phyloP scores from a whole-genome alignment of 2,888 invertebrate species.

The Vandiemenella viatica region DNA sequence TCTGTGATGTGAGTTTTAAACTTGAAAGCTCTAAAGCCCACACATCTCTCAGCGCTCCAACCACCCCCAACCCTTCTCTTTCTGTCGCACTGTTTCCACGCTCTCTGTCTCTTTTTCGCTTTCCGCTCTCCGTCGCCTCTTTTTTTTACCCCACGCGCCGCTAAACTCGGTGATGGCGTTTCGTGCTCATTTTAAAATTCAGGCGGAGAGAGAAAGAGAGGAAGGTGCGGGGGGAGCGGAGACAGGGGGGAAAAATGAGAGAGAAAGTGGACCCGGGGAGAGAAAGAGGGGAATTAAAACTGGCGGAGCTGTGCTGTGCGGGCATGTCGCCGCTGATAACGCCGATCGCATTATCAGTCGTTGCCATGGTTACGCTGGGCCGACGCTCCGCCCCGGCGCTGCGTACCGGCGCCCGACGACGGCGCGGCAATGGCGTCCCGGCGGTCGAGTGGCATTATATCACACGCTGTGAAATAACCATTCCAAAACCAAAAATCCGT shows the following conservation, averaged over 20 bases:
- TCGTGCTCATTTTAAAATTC: slow-evolving; percentile 35
- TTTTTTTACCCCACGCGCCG: neutral
- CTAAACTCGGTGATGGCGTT: slow-evolving; percentile 33
- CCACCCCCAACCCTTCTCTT: neutral
- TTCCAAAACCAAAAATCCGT: no score
- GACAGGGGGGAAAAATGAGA: no score
- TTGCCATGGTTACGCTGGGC: slow-evolving; percentile 9
- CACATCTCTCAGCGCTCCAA: slow-evolving; percentile 3
- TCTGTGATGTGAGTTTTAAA: slow-evolving; percentile 5
- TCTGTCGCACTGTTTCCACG: neutral
- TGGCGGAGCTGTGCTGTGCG: neutral
- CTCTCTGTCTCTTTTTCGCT: neutral
- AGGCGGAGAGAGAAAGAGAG: slow-evolving; percentile 18
- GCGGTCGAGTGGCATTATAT: slow-evolving; percentile 16
- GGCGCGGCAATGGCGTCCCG: slow-evolving; percentile 22
- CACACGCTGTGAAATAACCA: no score
- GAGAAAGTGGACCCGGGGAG: no score
- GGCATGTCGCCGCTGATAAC: neutral
- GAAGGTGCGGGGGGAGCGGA: no score
- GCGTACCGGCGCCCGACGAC: slow-evolving; percentile 21
- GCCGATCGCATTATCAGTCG: slow-evolving; percentile 35
- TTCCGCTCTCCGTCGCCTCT: neutral
- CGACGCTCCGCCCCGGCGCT: slow-evolving; percentile 19
- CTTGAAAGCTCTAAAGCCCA: slow-evolving; percentile 2
- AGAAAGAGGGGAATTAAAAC: no score